phyloP scores from a whole-genome alignment of 1,140 invertebrate species.

The Papilio helenus region DNA sequence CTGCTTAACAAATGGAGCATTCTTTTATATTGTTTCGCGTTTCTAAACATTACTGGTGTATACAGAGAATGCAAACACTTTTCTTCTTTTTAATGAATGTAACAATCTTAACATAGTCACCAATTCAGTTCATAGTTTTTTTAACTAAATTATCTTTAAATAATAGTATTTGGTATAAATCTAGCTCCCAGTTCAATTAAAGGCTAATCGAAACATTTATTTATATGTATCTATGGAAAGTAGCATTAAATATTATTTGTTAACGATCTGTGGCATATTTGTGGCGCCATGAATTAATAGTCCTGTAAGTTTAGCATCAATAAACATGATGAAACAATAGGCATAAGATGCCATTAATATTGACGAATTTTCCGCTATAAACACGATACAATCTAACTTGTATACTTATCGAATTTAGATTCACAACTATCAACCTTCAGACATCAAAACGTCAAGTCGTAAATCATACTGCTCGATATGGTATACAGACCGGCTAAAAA shows the following conservation, averaged over 20 bases:
- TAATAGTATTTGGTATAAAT: background rate
- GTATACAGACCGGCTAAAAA: background rate
- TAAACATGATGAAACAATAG: slow-evolving; percentile 29
- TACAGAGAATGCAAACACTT: background rate
- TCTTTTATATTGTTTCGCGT: background rate
- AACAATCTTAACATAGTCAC: background rate
- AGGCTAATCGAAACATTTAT: background rate
- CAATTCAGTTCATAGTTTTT: background rate
- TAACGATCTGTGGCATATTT: background rate
- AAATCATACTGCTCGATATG: background rate
- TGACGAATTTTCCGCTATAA: slow-evolving; percentile 33
- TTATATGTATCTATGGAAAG: background rate
- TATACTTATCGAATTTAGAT: background rate
- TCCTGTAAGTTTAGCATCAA: slow-evolving; percentile 11
- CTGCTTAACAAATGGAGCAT: slow-evolving; percentile 7
- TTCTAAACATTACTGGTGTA: background rate
- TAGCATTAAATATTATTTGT: background rate
- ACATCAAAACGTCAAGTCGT: background rate
- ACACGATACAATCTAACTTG: slow-evolving; percentile 15
- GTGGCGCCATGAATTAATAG: slow-evolving; percentile 13
- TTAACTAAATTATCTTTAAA: background rate
- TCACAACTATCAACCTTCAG: background rate
- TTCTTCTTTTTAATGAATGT: background rate
- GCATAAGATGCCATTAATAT: slow-evolving; percentile 2
- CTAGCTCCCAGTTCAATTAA: background rate